phyloP scores from a whole-genome alignment of 2,113 vertebrate genomes.

The Odocoileus virginianus region DNA sequence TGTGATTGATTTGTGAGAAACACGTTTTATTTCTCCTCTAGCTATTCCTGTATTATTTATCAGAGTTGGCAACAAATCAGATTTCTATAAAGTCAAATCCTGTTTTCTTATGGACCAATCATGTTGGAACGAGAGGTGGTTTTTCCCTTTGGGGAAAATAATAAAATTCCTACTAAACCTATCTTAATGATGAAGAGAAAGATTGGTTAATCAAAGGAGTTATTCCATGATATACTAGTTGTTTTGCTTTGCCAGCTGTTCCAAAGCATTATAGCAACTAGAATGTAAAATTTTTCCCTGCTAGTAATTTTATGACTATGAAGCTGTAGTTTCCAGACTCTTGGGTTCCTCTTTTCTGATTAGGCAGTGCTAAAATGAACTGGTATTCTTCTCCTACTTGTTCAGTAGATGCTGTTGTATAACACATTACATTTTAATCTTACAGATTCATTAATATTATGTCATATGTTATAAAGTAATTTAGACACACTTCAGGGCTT shows the following conservation, averaged over 20 bases:
- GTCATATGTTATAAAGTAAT: background rate
- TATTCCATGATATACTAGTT: background rate
- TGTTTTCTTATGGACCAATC: background rate
- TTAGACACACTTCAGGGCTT: background rate
- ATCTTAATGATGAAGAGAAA: background rate
- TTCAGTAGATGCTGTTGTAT: background rate
- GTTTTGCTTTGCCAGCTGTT: background rate
- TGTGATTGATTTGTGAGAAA: background rate
- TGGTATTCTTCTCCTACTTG: background rate
- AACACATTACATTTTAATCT: background rate
- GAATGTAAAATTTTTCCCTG: background rate
- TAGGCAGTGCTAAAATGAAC: background rate
- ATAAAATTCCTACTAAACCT: background rate
- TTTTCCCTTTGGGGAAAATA: background rate
- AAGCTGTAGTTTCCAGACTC: background rate
- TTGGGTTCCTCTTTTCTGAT: background rate
- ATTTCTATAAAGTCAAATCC: background rate
- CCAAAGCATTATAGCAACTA: background rate
- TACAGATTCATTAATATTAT: background rate
- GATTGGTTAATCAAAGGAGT: background rate
- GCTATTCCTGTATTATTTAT: background rate
- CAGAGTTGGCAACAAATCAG: background rate
- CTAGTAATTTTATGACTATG: background rate
- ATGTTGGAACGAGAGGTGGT: background rate
- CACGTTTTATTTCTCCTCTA: background rate